These are phyloP conservation scores for Lipophrys pholis DNA, from an alignment of 2,113 vertebrate genomes.

Conservation along the genomic window DNA sequence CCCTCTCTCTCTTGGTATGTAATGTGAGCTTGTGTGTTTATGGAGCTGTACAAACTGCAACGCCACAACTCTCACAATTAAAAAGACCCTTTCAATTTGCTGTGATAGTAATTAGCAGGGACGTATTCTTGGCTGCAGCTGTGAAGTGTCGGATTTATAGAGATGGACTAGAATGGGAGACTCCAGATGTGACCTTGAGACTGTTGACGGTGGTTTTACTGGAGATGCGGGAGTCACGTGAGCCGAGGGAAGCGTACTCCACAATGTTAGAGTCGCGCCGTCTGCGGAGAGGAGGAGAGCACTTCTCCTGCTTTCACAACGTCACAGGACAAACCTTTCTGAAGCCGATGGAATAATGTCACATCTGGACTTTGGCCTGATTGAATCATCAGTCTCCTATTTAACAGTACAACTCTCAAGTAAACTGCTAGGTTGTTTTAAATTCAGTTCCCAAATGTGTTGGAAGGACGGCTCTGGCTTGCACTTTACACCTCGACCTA, in stretches of 20 bases:
- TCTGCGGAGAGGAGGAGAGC: not conserved
- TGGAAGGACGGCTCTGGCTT: too few species aligned
- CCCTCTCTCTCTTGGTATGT: not conserved
- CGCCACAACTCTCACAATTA: not conserved
- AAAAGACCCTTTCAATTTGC: not conserved
- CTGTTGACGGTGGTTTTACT: conserved; percentile 1
- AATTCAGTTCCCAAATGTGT: too few species aligned
- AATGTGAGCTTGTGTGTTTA: conserved; percentile 16
- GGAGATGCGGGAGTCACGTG: not conserved
- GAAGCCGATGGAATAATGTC: not conserved
- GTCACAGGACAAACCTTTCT: not conserved
- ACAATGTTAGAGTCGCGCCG: too few species aligned
- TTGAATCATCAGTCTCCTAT: not conserved
- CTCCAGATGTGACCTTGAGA: conserved; percentile 1
- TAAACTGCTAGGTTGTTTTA: too few species aligned
- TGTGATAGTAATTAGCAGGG: not conserved
- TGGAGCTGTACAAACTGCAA: conserved; percentile 1
- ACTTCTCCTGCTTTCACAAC: not conserved
- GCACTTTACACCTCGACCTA: too few species aligned
- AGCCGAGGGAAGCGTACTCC: not conserved
- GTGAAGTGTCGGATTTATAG: not conserved
- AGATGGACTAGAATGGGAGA: not conserved
- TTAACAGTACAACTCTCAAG: too few species aligned
- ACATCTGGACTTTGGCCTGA: not conserved
- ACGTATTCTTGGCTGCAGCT: not conserved